Evolutionary conservation across 2,113 vertebrate species (phyloP), one percentile per base, ranked within the genome.

Genomic region (Macquaria australasica): DNA sequence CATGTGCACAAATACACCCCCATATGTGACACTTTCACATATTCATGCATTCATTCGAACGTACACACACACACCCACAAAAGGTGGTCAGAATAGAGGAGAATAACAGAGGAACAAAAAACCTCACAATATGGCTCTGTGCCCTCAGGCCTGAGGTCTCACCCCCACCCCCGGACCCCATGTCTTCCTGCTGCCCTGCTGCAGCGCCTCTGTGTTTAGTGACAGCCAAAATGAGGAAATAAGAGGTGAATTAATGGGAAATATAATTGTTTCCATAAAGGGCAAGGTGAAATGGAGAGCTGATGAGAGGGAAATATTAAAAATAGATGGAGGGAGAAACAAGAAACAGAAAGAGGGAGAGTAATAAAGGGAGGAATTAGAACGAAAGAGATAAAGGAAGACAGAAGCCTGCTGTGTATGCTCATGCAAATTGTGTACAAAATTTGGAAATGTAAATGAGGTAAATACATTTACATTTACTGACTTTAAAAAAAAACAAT

Each of bases 21-120:
- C 23, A 56, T 25, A 56, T 56, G 53, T 55, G 55, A 11, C 55
- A 56, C 53, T 69, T 82, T 83, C 88, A 89, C 82, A 88, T 84
- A 87, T 89, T 92, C 90, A 92, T 91, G 88, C 87, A 91, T 90
- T 89, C 88, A 89, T 84, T 89, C 39, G 23, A 80, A 84, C 82
- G 74, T 56, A 66, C 69, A 78, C 41, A 9, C 60, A 45, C 39
- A 25, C 5, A 2, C 21, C 41, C 83, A 79, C 69, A 74, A 55
- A 83, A 62, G 75, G 85, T 86, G 78, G 89, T 80, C 78, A 84
- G 77, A 74, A 64, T 84, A 41, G 25, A 84, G 67, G 72, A 87
- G 80, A 85, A 79, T 41, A 85, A 88, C 62, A 79, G 70, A 67
- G 69, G 51, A 83, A 85, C 64, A 79, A 82, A 82, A 89, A 83